phyloP scores from a whole-genome alignment of 2,888 invertebrate species.

The Rhimphoctona megacephalus region DNA sequence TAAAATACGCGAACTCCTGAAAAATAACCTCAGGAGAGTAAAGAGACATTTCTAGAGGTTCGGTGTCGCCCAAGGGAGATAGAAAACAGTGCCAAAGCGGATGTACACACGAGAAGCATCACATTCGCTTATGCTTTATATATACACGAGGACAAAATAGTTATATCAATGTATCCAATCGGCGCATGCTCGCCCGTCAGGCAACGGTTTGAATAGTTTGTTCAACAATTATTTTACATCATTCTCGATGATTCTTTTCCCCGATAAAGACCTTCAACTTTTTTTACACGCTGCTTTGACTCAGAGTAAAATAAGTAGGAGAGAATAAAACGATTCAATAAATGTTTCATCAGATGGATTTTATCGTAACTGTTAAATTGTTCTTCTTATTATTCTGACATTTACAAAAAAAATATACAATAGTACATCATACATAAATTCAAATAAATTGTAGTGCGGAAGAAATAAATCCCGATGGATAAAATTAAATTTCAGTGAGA shows the following conservation, averaged over 20 bases:
- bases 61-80: not conserved
- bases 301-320: not conserved
- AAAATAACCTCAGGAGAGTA: not conserved
- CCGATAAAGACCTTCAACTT: not conserved
- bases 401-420: not conserved
- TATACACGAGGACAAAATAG: no score
- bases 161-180: no score
- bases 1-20: not conserved
- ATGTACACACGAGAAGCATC: not conserved
- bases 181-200: no score
- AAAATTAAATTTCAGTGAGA: not conserved
- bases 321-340: not conserved
- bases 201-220: not conserved
- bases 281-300: not conserved
- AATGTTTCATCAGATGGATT: not conserved
- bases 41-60: not conserved
- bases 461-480: not conserved
- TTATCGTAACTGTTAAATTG: not conserved
- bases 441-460: not conserved
- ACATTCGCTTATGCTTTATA: not conserved
- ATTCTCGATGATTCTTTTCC: not conserved
- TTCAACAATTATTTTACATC: not conserved
- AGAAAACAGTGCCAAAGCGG: not conserved
- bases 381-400: not conserved
- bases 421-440: not conserved